phyloP scores from a whole-genome alignment of 1,140 invertebrate genomes.

The Drosophila takahashii region DNA sequence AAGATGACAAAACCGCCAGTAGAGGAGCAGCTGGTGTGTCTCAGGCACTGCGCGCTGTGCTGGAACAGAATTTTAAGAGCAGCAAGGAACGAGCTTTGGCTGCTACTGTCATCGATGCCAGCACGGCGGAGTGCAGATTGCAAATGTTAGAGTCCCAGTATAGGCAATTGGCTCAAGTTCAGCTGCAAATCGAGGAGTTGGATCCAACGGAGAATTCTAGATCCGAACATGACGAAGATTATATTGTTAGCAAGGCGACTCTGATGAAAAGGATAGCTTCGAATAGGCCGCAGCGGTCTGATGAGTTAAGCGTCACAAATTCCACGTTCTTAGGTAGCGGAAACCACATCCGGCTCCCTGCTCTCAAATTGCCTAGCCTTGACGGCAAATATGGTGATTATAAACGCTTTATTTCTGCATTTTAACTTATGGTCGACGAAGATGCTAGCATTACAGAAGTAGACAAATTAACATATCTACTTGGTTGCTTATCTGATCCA shows the following conservation, averaged over 20 bases:
- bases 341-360: neutral
- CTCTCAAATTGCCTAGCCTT: neutral
- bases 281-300: neutral
- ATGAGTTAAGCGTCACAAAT: too few species aligned
- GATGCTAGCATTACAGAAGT: too few species aligned
- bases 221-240: conserved; percentile 1
- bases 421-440: too few species aligned
- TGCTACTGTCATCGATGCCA: neutral
- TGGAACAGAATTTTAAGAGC: neutral
- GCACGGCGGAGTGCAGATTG: too few species aligned
- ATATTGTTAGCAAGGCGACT: neutral
- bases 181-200: too few species aligned
- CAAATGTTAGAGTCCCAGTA: too few species aligned
- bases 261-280: neutral
- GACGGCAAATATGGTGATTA: neutral
- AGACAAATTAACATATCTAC: neutral
- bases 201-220: neutral
- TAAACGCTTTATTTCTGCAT: too few species aligned
- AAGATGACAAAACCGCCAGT: neutral
- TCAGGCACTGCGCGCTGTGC: neutral
- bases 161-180: too few species aligned
- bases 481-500: neutral
- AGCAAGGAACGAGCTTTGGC: neutral
- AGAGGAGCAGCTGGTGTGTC: neutral
- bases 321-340: neutral